Evolutionary conservation across 2,888 invertebrate genomes (phyloP), one percentile per base, ranked within the genome.

Genomic region (Epinotia ramella): DNA sequence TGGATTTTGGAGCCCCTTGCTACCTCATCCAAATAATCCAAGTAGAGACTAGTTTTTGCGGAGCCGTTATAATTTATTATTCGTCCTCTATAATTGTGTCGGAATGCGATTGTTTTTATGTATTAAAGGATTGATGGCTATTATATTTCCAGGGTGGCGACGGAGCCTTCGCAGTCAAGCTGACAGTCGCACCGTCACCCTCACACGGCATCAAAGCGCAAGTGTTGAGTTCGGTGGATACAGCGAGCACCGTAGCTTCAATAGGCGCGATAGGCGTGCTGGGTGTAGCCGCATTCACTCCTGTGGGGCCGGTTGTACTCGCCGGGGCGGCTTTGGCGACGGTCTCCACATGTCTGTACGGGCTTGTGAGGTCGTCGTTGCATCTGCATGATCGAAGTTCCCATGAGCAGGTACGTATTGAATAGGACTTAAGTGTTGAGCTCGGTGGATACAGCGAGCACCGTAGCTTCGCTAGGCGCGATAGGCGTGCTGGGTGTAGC

Each of bases 401-500:
- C 20, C 95, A 95, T 86, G 92, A 94, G 80, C 95, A 95, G 91
- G 95, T 95, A 82, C 77, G 18, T 67, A 2, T 66, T 16, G 13
- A 57, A 2, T 44, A 33, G 33, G 7, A 33, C 33, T 28, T 28
- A 89, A 44, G 92, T 94, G 1, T 81, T 94, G 0, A 91, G 91
- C 78, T 88, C 92, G 0, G 92, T 86, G 0, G 94, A 94, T 78
- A 91, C 91, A 0, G 92, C 87, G 0, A 93, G 86, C 68, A 93
- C 93, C 0, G 85, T 93, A 1, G 92, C 91, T 0, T 92, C 94
- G 0, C 76, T 94, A 0, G 93, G 87, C 0, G 94, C 95, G 2
- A 90, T 95, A 0, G 95, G 95, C 1, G 93, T 95, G n/a, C 83
- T 95, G 11, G 91, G 95, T 0, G 94, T 92, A 1, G 94, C 95